phyloP scores from a whole-genome alignment of 2,113 vertebrate genomes.

The Grallaria varia region DNA sequence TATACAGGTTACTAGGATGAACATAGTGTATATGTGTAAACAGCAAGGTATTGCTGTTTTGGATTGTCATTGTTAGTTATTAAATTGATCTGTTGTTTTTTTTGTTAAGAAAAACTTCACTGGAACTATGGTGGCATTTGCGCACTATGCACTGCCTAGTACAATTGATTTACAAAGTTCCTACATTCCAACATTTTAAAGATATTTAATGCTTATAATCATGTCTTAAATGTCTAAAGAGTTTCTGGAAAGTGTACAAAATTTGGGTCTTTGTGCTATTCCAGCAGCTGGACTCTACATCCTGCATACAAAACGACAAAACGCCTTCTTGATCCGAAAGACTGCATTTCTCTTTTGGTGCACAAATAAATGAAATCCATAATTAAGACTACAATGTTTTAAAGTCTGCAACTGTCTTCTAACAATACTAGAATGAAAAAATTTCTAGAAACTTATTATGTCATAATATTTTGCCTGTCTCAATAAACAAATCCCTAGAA shows the following conservation, averaged over 20 bases:
- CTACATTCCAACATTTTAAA: neutral
- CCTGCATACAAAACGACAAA: neutral
- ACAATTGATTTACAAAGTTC: neutral
- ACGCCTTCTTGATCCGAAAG: neutral
- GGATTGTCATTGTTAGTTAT: neutral
- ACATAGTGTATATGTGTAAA: neutral
- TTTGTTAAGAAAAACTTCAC: neutral
- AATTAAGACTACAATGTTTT: neutral
- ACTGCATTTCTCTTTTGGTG: neutral
- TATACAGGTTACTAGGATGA: neutral
- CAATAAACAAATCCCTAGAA: neutral
- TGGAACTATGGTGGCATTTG: constrained; percentile 59
- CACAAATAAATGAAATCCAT: neutral
- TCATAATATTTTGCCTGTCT: neutral
- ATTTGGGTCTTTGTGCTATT: neutral
- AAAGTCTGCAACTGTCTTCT: neutral
- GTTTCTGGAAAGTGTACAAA: neutral
- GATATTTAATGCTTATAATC: neutral
- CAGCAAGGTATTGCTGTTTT: neutral
- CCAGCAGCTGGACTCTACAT: neutral
- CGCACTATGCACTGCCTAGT: constrained; percentile 40
- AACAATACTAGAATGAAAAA: neutral
- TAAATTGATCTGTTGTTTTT: neutral
- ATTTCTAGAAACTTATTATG: neutral
- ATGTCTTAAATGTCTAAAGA: neutral